These are phyloP conservation scores for Acipenser ruthenus DNA, from an alignment of 2,797 vertebrate species.

Conservation along the genomic window DNA sequence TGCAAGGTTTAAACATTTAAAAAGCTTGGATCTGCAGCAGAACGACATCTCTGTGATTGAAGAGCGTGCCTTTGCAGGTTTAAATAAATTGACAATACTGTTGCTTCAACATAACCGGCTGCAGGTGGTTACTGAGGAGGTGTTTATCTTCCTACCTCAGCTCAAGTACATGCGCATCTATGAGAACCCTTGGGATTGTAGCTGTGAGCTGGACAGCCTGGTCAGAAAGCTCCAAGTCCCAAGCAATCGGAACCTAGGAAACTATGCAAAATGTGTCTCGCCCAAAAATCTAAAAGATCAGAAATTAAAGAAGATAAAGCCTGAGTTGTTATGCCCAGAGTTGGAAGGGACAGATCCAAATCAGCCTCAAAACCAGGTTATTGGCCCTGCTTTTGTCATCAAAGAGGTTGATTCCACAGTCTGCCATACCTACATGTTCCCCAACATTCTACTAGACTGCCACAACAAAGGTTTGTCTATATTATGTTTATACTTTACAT, in stretches of 20 bases:
- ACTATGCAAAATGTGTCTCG: constrained; percentile 76
- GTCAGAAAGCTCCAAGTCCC: constrained; percentile 82
- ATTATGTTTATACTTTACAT: too few relatives aligned
- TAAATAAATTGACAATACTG: constrained; percentile 78
- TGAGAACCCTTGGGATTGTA: constrained; percentile 90
- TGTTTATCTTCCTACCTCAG: constrained; percentile 72
- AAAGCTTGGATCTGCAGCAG: constrained; percentile 89
- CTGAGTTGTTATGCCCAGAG: constrained; percentile 63
- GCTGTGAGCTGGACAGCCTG: constrained; percentile 78
- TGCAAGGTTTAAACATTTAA: constrained; percentile 71
- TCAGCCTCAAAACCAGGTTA: constrained; percentile 33
- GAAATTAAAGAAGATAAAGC: constrained; percentile 72
- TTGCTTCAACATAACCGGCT: constrained; percentile 88
- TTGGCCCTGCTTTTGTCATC: constrained; percentile 17
- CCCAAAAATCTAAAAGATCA: constrained; percentile 63
- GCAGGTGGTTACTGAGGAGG: constrained; percentile 69
- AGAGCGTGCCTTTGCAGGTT: constrained; percentile 74
- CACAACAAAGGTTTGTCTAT: constrained; percentile 74
- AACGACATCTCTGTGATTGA: constrained; percentile 84
- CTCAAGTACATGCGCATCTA: constrained; percentile 86
- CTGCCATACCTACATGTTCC: constrained; percentile 81
- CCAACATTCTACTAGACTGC: constrained; percentile 79
- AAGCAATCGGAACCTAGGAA: constrained; percentile 82
- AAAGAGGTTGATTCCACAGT: constrained; percentile 62
- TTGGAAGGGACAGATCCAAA: constrained; percentile 39